Base-by-base conservation (phyloP, 2,888 invertebrate genomes). In the Tachystola acroxantha region DNA sequence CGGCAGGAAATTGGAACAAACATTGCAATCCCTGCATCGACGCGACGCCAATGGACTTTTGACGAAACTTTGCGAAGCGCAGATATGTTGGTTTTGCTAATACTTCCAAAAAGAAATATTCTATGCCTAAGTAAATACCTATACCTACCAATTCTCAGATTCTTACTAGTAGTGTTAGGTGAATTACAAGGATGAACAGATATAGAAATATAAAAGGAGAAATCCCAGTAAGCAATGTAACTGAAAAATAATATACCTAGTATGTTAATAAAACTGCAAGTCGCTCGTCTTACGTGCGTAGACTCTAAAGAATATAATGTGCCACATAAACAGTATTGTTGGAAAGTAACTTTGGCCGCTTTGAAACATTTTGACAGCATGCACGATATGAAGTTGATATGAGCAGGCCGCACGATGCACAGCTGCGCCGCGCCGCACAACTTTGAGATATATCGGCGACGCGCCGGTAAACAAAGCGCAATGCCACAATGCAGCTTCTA, bases 1-100 rank as follows among this genome's bases (percentile, higher is more conserved):
- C 59, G 54, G 60, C 69, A 70, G 80, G 78, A 78, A 81, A 82
- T 82, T 79, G 79, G 71, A 80, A 76, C 80, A 80, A 80, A 80
- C 77, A 81, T 74, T 68, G 73, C 75, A 72, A 74, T 74, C 69
- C 72, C 65, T 62, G 46, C 35, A 35, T 38, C 48, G 40, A 45
- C 40, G 56, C 31, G 48, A 48, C 53, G 47, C 49, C 55, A 57
- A 53, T 46, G 50, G 49, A 53, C 58, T 57, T 51, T 16, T 16
- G 6, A 16, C 16, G 6, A 16, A 16, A 16, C 16, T 32, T 24
- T 28, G 28, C 28, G 12, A 28, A n/a, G 28, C 28, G 28, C 6
- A 13, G 28, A 13, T 13, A 19, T 14, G 13, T 14, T 13, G 7
- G 13, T 33, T 36, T 40, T 40, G 28, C n/a, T n/a, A n/a, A n/a